Evolutionary conservation across 1,140 invertebrate species (phyloP).

Genomic region (Drosophila neocordata): DNA sequence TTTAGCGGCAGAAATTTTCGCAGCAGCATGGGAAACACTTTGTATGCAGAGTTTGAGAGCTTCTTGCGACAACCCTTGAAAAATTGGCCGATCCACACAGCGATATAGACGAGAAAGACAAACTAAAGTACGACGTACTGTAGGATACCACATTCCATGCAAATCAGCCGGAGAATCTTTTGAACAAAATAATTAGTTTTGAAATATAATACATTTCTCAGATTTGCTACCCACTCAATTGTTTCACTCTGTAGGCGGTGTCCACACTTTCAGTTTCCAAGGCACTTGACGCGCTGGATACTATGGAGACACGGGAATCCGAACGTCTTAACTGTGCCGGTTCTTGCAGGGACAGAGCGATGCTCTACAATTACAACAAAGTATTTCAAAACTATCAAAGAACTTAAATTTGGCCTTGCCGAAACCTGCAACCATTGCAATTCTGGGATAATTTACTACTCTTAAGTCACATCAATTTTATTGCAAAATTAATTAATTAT

Average conservation of each 20-base stretch:
- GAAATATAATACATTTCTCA: not conserved
- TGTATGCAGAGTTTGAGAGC: slow-evolving; percentile 95
- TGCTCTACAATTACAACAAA: slow-evolving; percentile 87
- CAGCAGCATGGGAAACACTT: slow-evolving; percentile 91
- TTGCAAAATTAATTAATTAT: too few relatives aligned
- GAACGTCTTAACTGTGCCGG: slow-evolving; percentile 85
- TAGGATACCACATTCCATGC: slow-evolving; percentile 99
- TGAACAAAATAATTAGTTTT: not conserved
- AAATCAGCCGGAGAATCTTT: slow-evolving; percentile 95
- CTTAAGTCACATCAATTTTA: too few relatives aligned
- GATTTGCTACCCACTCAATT: slow-evolving; percentile 57
- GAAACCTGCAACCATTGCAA: too few relatives aligned
- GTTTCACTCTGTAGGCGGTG: slow-evolving; percentile 66
- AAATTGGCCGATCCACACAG: slow-evolving; percentile 97
- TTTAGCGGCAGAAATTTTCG: slow-evolving; percentile 87
- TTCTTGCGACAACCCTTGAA: slow-evolving; percentile 98
- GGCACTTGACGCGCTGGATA: slow-evolving; percentile 85
- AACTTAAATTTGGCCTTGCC: too few relatives aligned
- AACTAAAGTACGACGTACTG: slow-evolving; percentile 95
- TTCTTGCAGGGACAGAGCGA: slow-evolving; percentile 88
- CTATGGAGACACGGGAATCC: slow-evolving; percentile 87
- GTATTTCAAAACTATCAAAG: too few relatives aligned
- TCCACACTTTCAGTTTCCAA: slow-evolving; percentile 75
- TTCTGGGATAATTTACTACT: too few relatives aligned
- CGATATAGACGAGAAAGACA: slow-evolving; percentile 97